Evolutionary conservation across 2,797 vertebrate species (phyloP), one percentile per base, ranked within the genome.

Genomic region (Lepus oiostolus): DNA sequence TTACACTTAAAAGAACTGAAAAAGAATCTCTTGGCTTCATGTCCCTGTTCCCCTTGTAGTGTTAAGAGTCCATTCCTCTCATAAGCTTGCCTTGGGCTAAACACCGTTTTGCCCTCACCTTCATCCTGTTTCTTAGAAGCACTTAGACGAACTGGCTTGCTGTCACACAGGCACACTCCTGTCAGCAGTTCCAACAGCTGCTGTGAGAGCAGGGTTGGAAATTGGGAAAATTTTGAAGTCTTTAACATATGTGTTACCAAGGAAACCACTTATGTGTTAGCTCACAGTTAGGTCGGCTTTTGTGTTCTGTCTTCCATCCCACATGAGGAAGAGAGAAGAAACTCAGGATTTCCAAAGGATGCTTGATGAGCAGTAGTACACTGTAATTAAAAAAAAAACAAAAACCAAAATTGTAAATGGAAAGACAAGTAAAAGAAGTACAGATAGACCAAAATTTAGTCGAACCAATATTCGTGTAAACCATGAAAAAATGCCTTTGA

Each of bases 221-320:
- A 90, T 72, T 32, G 28, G 70, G 68, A 38, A 92, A n/a, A 80
- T 76, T 84, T 79, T 85, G 2, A 22, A 87, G 79, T 90, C 93
- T 92, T 95, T 93, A 88, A 67, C 85, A 67, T 68, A 42, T 4
- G 5, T 85, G 94, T 96, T 90, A 77, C 95, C 93, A 95, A 93
- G 95, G 95, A 96, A 96, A 97, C 96, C 88, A 74, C 26, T 82
- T 62, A 35, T 47, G 81, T 91, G 88, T 84, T 93, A 87, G 85
- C 50, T 96, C 82, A 62, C 60, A 90, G 76, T 80, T 54, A 28
- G 16, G 38, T 17, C 81, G n/a, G 70, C 67, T 58, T 93, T 94
- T 95, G 81, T 94, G 90, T 95, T 81, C n/a, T 35, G n/a, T 91
- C 75, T 84, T 86, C 62, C 89, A 4, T 74, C 87, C 54, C 32